phyloP scores from a whole-genome alignment of 2,797 vertebrate species.

The Silurus lanzhouensis region DNA sequence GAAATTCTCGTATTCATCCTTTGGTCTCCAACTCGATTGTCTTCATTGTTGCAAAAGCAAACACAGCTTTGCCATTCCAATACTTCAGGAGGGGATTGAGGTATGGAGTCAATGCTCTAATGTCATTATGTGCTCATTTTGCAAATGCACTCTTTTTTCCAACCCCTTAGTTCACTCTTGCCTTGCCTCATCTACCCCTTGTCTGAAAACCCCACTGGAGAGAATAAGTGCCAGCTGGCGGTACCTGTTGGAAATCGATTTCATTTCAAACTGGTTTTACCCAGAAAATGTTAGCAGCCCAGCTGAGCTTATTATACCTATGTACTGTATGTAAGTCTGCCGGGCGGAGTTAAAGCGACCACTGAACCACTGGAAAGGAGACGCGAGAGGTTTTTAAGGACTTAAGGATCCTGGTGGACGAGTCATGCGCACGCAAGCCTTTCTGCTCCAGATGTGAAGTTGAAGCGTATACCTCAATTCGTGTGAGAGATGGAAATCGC shows the following conservation, averaged over 20 bases:
- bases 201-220: neutral
- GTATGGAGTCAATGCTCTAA: neutral
- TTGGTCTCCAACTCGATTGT: neutral
- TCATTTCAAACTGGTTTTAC: neutral
- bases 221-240: constrained; percentile 7
- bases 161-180: neutral
- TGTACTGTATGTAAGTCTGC: constrained; percentile 46
- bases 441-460: neutral
- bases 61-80: neutral
- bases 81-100: neutral
- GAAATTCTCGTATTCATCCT: neutral
- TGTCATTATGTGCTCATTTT: neutral
- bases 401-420: constrained; percentile 47
- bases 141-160: no score
- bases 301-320: constrained; percentile 17
- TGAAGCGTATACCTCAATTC: neutral
- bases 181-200: neutral
- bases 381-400: constrained; percentile 53
- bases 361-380: constrained; percentile 49
- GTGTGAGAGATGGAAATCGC: constrained; percentile 11
- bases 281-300: neutral
- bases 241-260: neutral
- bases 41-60: neutral
- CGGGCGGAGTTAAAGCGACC: constrained; percentile 67
- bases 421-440: constrained; percentile 15